phyloP scores from a whole-genome alignment of 2,888 invertebrate genomes.

The Troilus luridus region DNA sequence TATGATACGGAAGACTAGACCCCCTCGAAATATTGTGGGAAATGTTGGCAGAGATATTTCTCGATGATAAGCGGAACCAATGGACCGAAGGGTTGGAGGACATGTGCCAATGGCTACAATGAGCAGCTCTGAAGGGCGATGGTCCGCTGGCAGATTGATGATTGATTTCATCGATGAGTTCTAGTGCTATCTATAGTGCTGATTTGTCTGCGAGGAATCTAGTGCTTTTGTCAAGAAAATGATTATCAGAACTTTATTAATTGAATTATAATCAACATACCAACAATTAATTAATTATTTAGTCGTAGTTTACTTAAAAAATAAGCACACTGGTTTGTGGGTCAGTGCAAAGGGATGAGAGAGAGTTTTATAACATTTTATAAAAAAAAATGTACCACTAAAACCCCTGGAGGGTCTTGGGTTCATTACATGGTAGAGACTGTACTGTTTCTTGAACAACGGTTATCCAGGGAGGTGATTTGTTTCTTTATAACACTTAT shows the following conservation, averaged over 20 bases:
- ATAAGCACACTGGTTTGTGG: no score
- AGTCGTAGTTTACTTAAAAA: no score
- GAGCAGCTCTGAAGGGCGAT: neutral
- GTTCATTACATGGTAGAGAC: no score
- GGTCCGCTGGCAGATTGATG: neutral
- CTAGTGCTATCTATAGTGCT: neutral
- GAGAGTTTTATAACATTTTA: no score
- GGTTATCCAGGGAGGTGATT: no score
- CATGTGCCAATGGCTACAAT: neutral
- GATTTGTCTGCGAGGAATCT: neutral
- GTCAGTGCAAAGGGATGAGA: no score
- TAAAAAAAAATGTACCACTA: no score
- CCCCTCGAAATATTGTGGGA: constrained; percentile 36
- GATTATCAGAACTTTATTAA: neutral
- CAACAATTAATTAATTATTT: no score
- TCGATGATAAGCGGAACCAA: neutral
- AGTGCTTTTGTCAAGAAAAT: neutral
- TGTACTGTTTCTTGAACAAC: no score
- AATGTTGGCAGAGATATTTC: neutral
- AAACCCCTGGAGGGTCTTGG: no score
- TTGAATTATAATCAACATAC: neutral
- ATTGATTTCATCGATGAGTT: neutral
- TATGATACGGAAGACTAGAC: neutral
- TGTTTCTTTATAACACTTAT: no score
- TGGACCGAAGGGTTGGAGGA: neutral